Conservation (phyloP, 2,888 invertebrate genomes). For the Rotaria magnacalcarata region DNA sequence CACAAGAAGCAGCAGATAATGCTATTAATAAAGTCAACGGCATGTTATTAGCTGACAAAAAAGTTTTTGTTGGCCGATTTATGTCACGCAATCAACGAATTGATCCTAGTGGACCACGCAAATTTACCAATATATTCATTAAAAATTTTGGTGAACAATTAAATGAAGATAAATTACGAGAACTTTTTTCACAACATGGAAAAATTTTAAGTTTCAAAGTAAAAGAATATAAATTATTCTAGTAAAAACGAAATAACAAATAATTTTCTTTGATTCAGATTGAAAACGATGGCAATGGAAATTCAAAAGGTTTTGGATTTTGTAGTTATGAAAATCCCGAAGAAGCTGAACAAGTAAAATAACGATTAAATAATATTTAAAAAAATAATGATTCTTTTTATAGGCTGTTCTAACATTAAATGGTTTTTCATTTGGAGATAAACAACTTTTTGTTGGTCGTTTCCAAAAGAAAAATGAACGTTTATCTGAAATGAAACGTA, state of each 20-base stretch:
- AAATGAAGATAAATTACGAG: constrained; percentile 79
- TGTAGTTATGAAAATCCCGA: constrained; percentile 96
- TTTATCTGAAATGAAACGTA: constrained; percentile 88
- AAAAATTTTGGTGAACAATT: constrained; percentile 96
- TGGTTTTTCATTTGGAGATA: constrained; percentile 30
- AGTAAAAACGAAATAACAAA: not conserved
- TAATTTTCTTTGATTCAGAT: constrained; percentile 44
- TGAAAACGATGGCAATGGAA: constrained; percentile 72
- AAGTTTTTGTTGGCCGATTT: constrained; percentile 45
- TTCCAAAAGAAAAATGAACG: constrained; percentile 98
- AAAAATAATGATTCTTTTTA: not conserved
- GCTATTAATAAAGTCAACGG: constrained; percentile 97
- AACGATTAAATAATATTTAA: not conserved
- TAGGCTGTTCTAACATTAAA: constrained; percentile 39
- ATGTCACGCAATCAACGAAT: constrained; percentile 41
- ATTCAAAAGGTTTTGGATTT: constrained; percentile 85
- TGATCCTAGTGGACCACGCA: constrained; percentile 61
- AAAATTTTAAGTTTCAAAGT: constrained; percentile 58
- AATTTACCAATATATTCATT: constrained; percentile 94
- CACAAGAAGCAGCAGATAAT: constrained; percentile 91
- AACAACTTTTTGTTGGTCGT: constrained; percentile 79
- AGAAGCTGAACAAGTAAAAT: constrained; percentile 65
- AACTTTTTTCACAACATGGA: constrained; percentile 87
- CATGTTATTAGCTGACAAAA: constrained; percentile 45
- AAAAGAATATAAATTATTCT: not conserved